Percentiles rank a stretch among this genome's conserved stretches.
These are phyloP conservation scores for Marisa cornuarietis DNA, from an alignment of 1,140 invertebrate species.

Conservation along the genomic window DNA sequence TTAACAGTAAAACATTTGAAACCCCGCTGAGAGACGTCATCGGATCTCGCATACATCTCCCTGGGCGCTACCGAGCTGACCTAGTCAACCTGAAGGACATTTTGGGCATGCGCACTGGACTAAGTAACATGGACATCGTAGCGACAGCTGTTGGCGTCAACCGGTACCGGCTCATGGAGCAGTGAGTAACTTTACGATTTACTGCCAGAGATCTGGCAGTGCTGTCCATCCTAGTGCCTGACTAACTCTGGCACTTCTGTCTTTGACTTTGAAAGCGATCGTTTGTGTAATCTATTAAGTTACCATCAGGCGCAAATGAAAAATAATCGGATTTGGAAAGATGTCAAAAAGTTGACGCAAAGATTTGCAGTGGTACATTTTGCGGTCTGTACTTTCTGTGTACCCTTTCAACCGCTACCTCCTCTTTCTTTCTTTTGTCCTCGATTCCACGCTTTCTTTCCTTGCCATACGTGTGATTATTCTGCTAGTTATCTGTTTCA, in stretches of 20 bases:
- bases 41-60: conserved; percentile 12
- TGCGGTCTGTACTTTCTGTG: neutral
- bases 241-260: neutral
- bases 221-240: no score
- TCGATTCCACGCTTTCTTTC: neutral
- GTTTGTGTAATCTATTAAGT: neutral
- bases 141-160: conserved; percentile 21
- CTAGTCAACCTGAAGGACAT: conserved; percentile 40
- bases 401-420: neutral
- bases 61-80: conserved; percentile 28
- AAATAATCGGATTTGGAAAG: no score
- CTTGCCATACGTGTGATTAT: no score
- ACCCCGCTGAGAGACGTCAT: conserved; percentile 38
- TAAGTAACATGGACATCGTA: conserved; percentile 35
- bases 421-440: neutral
- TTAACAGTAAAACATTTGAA: conserved; percentile 36
- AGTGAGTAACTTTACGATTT: conserved; percentile 13
- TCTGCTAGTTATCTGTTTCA: no score
- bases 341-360: no score
- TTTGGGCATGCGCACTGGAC: conserved; percentile 35
- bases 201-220: no score
- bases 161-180: conserved; percentile 15
- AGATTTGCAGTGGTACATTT: neutral
- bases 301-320: no score
- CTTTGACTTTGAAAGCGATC: neutral